These are phyloP conservation scores for Heliconius charithonia DNA, from an alignment of 2,888 invertebrate species.

Conservation along the genomic window DNA sequence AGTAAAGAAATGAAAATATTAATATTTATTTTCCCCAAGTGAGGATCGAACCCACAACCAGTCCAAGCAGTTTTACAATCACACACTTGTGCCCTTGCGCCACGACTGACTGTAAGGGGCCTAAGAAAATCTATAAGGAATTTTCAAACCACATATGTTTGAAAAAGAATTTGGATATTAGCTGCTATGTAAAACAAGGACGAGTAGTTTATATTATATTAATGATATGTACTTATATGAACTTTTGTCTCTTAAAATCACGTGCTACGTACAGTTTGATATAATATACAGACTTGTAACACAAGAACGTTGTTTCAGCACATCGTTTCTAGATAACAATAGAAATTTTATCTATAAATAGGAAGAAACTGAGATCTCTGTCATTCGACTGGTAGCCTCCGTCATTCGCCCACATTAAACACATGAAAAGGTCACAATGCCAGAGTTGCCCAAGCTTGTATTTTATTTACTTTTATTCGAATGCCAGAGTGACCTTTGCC, in stretches of 20 bases:
- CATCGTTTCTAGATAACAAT: not conserved
- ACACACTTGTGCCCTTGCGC: too few species aligned
- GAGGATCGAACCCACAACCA: too few species aligned
- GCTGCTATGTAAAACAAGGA: not conserved
- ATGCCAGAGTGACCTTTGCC: not conserved
- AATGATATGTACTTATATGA: not conserved
- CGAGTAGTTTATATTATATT: too few species aligned
- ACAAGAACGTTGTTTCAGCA: conserved; percentile 5
- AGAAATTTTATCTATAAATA: conserved; percentile 16
- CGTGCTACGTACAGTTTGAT: not conserved
- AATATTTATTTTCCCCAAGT: too few species aligned
- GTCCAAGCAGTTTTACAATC: too few species aligned
- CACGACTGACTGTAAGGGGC: too few species aligned
- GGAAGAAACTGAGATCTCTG: conserved; percentile 5
- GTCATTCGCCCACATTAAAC: conserved; percentile 16
- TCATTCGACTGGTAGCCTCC: conserved; percentile 21
- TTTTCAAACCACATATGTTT: too few species aligned
- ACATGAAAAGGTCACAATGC: conserved; percentile 33
- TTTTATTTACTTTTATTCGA: conserved; percentile 3
- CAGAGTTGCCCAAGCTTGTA: conserved; percentile 29
- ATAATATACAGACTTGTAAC: not conserved
- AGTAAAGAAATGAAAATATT: too few species aligned
- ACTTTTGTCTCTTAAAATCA: not conserved
- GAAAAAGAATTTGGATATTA: too few species aligned
- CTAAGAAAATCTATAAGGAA: too few species aligned